Base-by-base conservation (phyloP, 2,888 invertebrate genomes). In the Sipunculus nudus region DNA sequence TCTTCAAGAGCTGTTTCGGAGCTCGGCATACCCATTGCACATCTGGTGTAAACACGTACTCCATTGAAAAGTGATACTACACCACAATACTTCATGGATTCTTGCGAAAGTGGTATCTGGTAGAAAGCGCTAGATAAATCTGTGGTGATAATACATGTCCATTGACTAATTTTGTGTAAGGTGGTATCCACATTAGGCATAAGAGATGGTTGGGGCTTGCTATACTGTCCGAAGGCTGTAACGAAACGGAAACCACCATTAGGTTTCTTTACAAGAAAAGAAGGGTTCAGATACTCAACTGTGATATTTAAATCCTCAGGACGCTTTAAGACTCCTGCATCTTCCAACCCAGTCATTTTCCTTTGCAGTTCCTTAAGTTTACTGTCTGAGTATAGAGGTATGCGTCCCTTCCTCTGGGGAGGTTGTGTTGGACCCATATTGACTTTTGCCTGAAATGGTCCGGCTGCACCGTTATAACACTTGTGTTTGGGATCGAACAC, bases 1-100 rank as follows among this genome's bases (percentile, higher is more conserved):
- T 74, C 73, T 29, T 71, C 70, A 0, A 72, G 53, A 10, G 61
- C 66, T 1, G 68, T 73, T 61, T 73, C 70, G 16, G 69, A 68
- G 2, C 69, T 65, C 1, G 67, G 73, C 69, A 71, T 72, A 2
- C 73, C 72, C 72, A 72, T 73, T 2, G 71, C 71, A 49, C 64
- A 71, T 19, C 68, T 35, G 2, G 67, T 60, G 46, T 72, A 74
- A 0, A 72, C 68, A 13, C 68, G 49, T 5, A 67, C 52, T 10
- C 70, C 70, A 3, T 55, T 35, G 50, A 62, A 73, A 43, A 68
- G 74, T 1, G 70, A 73, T 5, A 57, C 64, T 10, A 74, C 65
- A 2, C 70, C 67, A 53, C 69, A 71, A 38, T 72, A 69, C 32
- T 71, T 73, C 67, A 72, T 68, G 3, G 72, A 68, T 2, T 58